Evolutionary conservation across 2,797 vertebrate species (phyloP), one percentile per base, ranked within the genome.

Genomic region (Tokudaia tokunoshimensis): DNA sequence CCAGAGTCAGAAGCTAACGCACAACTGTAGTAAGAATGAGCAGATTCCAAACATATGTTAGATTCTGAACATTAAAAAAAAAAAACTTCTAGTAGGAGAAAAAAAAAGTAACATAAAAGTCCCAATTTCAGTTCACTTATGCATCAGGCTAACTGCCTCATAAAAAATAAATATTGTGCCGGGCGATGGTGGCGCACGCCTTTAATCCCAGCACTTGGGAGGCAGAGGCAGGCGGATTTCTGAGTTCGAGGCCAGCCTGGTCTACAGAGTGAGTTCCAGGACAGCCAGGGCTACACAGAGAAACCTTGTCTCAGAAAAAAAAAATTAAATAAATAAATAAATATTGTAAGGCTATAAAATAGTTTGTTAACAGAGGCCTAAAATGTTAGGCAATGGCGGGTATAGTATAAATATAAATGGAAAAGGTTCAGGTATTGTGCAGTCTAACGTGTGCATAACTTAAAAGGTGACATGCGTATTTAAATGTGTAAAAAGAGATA

Each of bases 1-100:
- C 85, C 34, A 76, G 2, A 4, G 72, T 59, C 74, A n/a, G 47
- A 70, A 8, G 34, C 47, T 67, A 87, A 70, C 2, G 44, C 50
- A 70, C 22, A n/a, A 37, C 82, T 57, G 47, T 20, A 94, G 20
- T 44, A 92, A 91, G 85, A 94, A 9, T 94, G 37, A 96, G 78
- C 19, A 57, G 75, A 92, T 94, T 84, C 6, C 72, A 95, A 94
- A 90, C 76, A n/a, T 52, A n/a, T n/a, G 70, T 37, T 89, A 92
- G 87, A 84, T 87, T 90, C 76, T 59, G 37, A 95, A 75, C 37
- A 92, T 59, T 29, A 31, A 65, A 15, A 26, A 10, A 59, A 59
- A 59, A 41, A 47, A 52, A 13, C 52, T 13, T 59, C 31, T 80
- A 34, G 22, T 9, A 50, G 24, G 24, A 81, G 50, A 81, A 61